These are phyloP conservation scores for Sialia sialis DNA, from an alignment of 2,113 vertebrate species.

Conservation along the genomic window DNA sequence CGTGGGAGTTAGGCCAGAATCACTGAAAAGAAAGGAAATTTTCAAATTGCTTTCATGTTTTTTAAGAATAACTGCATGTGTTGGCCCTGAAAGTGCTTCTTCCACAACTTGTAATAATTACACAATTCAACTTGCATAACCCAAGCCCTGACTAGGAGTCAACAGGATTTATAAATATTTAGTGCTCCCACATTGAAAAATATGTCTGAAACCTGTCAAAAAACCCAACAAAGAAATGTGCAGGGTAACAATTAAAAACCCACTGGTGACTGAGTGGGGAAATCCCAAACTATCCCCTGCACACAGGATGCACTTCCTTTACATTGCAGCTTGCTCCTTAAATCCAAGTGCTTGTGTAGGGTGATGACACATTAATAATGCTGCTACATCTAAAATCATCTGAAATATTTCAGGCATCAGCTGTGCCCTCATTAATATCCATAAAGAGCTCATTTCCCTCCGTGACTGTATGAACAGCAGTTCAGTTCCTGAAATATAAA, in stretches of 20 bases:
- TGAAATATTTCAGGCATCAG: neutral
- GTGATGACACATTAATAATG: neutral
- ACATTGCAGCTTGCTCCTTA: neutral
- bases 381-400: neutral
- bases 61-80: neutral
- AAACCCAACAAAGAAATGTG: neutral
- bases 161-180: neutral
- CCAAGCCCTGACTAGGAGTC: neutral
- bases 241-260: neutral
- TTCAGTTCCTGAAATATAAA: neutral
- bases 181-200: neutral
- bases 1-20: constrained; percentile 89
- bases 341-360: neutral
- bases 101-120: neutral
- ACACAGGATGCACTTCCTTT: neutral
- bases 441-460: neutral
- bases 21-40: constrained; percentile 75
- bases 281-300: neutral
- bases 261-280: neutral
- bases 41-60: neutral
- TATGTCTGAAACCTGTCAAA: neutral
- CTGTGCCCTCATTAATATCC: constrained; percentile 6
- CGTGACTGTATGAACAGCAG: neutral
- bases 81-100: neutral
- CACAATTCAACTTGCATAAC: neutral